Conservation (phyloP, 2,797 vertebrate genomes). For the Liasis olivaceus region DNA sequence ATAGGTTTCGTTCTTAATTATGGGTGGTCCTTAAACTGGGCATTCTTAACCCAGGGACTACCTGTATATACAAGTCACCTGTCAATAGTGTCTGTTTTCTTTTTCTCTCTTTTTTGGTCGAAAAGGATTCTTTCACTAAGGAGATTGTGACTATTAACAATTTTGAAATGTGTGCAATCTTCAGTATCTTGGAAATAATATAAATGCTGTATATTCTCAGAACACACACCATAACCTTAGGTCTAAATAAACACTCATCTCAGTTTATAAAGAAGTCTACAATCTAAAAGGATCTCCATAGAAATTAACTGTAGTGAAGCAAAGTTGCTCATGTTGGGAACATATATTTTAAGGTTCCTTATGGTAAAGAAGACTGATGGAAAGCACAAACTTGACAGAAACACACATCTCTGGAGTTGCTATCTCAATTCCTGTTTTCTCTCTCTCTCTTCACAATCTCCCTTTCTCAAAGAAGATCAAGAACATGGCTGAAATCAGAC, state of each 20-base stretch:
- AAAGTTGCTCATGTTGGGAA: neutral
- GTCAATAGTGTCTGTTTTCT: neutral
- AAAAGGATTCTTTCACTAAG: neutral
- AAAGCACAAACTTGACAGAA: neutral
- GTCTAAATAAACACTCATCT: neutral
- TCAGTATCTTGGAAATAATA: neutral
- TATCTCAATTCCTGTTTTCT: neutral
- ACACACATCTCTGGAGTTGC: neutral
- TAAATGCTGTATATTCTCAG: neutral
- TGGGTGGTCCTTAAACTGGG: too few species aligned
- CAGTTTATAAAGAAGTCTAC: neutral
- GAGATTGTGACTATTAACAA: neutral
- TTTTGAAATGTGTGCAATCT: neutral
- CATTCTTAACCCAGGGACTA: too few species aligned
- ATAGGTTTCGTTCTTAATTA: too few species aligned
- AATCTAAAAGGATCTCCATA: neutral
- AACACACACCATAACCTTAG: neutral
- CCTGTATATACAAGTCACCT: neutral
- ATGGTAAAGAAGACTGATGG: neutral
- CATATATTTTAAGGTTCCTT: neutral
- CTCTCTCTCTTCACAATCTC: neutral
- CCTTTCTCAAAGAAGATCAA: neutral
- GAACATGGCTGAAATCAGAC: constrained; percentile 8
- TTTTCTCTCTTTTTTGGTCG: neutral
- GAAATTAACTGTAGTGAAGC: neutral